Conservation (phyloP, 1,140 invertebrate genomes). For the Anoplolepis gracilipes region DNA sequence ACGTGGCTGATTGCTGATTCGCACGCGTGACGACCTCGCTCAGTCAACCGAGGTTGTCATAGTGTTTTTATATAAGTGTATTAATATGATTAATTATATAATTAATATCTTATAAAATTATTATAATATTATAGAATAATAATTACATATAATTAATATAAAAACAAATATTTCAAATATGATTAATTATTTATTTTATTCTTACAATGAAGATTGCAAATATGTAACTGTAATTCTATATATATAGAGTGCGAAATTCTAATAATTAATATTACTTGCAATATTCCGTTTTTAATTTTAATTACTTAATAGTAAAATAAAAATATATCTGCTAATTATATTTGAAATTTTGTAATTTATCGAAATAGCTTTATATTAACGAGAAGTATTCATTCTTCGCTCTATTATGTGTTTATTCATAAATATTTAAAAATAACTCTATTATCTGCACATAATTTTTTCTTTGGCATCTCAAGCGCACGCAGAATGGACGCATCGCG, state of each 20-base stretch:
- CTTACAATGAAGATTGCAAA: too few species aligned
- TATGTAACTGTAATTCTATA: too few species aligned
- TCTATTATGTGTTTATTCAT: slow-evolving; percentile 14
- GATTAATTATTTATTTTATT: too few species aligned
- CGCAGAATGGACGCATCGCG: slow-evolving; percentile 27
- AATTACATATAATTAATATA: too few species aligned
- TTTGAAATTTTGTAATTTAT: not conserved
- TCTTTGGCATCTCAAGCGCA: slow-evolving; percentile 5
- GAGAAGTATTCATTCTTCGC: not conserved
- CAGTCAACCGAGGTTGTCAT: not conserved
- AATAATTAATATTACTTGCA: too few species aligned
- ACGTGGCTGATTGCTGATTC: slow-evolving; percentile 25
- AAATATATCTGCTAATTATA: not conserved
- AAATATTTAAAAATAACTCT: slow-evolving; percentile 35
- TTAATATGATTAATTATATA: not conserved
- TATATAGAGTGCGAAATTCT: too few species aligned
- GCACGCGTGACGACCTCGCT: slow-evolving; percentile 32
- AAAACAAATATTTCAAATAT: not conserved
- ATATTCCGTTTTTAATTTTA: not conserved
- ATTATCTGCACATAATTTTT: slow-evolving; percentile 29
- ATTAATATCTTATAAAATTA: too few species aligned
- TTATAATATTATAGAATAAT: too few species aligned
- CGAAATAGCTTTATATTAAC: not conserved
- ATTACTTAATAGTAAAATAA: not conserved
- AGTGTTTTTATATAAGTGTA: not conserved